Evolutionary conservation across 2,797 vertebrate genomes (phyloP), one percentile per base, ranked within the genome.

Genomic region (Cyprinodon diabolis): DNA sequence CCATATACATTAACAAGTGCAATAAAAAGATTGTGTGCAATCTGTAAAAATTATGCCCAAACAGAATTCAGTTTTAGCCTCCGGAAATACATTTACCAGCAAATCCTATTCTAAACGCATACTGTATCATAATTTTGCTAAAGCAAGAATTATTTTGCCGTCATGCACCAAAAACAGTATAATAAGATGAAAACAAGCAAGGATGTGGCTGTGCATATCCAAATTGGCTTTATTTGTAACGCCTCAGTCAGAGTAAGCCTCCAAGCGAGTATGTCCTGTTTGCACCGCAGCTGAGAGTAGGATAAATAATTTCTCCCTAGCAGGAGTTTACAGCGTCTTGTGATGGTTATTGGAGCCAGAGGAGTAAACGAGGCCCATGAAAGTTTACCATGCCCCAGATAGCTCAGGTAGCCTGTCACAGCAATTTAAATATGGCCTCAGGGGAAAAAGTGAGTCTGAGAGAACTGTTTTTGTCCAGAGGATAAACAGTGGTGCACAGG

Each of bases 261-360:
- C 49, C 4, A 55, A 75, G 87, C 52, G 6, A 79, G 56, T 69
- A 5, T 54, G 80, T 85, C 83, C 87, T 86, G 91, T 91, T 93
- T 89, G 88, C 79, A 43, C 75, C 71, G 74, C 11, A 48, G 86
- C 78, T 68, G 52, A 82, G 77, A 78, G 45, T 6, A 54, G 79
- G 79, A 89, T 88, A 91, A 91, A 91, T 90, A 80, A 83, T 87
- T 80, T 71, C 76, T 79, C 68, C 13, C 40, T 35, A 58, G 75
- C 86, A 19, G 78, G 68, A 83, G 84, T 76, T 81, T 80, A n/a
- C 66, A 37, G 82, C 14, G 45, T 75, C 86, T 87, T 91, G 92
- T 93, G 89, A 90, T 93, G 89, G 86, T 92, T 92, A 87, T 84
- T 82, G 76, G 86, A 89, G 87, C 89, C 87, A 83, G 83, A 82